These are phyloP conservation scores for Dascyllus trimaculatus DNA, from an alignment of 2,113 vertebrate species.

Conservation along the genomic window DNA sequence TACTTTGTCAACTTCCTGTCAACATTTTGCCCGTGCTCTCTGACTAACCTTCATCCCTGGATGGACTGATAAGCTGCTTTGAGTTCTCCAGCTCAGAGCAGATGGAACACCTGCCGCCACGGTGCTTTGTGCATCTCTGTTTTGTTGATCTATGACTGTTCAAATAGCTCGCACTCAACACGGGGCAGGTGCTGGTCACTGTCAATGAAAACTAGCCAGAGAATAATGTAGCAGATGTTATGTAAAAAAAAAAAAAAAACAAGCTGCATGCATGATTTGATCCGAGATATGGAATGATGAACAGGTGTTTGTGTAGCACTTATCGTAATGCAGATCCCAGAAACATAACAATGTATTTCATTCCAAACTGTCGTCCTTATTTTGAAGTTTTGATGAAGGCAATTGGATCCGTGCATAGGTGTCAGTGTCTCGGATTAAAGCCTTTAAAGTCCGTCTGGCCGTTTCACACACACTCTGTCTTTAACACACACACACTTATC, in stretches of 20 bases:
- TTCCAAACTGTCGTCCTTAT: not conserved
- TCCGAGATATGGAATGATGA: slow-evolving; percentile 9
- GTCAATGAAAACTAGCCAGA: slow-evolving; percentile 11
- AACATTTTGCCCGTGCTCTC: not conserved
- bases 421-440: slow-evolving; percentile 39
- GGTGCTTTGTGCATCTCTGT: slow-evolving; percentile 36
- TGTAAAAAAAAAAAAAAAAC: not conserved
- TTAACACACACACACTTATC: not conserved
- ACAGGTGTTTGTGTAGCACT: not conserved
- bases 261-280: slow-evolving; percentile 20
- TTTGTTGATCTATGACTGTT: slow-evolving; percentile 54
- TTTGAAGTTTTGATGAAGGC: not conserved
- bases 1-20: not conserved
- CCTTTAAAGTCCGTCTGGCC: not conserved
- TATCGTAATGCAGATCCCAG: not conserved
- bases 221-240: slow-evolving; percentile 27
- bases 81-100: slow-evolving; percentile 8
- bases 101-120: slow-evolving; percentile 56
- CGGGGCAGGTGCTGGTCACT: slow-evolving; percentile 45
- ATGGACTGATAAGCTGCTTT: not conserved
- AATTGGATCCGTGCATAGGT: slow-evolving; percentile 42
- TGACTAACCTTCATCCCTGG: not conserved
- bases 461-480: not conserved
- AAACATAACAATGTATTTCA: not conserved
- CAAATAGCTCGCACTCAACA: slow-evolving; percentile 35